Conservation (phyloP, 2,113 vertebrate species). For the Holacanthus passer region DNA sequence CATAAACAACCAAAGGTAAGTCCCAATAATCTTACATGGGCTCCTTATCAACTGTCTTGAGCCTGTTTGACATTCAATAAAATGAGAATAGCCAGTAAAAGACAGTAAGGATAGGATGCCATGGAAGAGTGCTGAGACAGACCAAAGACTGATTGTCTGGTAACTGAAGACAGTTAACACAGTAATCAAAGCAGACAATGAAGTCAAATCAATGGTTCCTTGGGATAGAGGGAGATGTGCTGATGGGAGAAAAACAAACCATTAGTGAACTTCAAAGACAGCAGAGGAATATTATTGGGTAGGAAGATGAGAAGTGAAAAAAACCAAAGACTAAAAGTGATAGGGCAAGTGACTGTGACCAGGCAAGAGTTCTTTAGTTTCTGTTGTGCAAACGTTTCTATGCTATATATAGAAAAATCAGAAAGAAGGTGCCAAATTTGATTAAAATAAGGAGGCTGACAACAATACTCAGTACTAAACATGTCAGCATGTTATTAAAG, state of each 20-base stretch:
- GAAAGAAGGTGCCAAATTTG: background rate
- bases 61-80: slow-evolving; percentile 17
- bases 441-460: slow-evolving; percentile 2
- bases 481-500: background rate
- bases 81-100: slow-evolving; percentile 10
- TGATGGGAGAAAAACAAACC: slow-evolving; percentile 68
- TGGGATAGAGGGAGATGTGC: slow-evolving; percentile 50
- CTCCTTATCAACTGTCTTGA: slow-evolving; percentile 45
- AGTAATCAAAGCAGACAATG: slow-evolving; percentile 52
- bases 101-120: slow-evolving; percentile 31
- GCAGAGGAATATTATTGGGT: slow-evolving; percentile 37
- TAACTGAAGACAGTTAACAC: slow-evolving; percentile 57
- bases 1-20: slow-evolving; percentile 64
- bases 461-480: background rate
- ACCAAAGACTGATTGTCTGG: slow-evolving; percentile 58
- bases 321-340: slow-evolving; percentile 36
- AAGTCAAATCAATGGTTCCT: slow-evolving; percentile 72
- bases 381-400: slow-evolving; percentile 27
- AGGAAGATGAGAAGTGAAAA: slow-evolving; percentile 35
- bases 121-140: slow-evolving; percentile 67
- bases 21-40: slow-evolving; percentile 65
- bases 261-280: slow-evolving; percentile 71
- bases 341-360: slow-evolving; percentile 32
- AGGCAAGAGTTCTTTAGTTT: slow-evolving; percentile 48
- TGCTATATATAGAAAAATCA: background rate